Percentiles rank a stretch among this genome's conserved stretches.
phyloP scores from a whole-genome alignment of 2,888 invertebrate genomes.

The Xylota sylvarum region DNA sequence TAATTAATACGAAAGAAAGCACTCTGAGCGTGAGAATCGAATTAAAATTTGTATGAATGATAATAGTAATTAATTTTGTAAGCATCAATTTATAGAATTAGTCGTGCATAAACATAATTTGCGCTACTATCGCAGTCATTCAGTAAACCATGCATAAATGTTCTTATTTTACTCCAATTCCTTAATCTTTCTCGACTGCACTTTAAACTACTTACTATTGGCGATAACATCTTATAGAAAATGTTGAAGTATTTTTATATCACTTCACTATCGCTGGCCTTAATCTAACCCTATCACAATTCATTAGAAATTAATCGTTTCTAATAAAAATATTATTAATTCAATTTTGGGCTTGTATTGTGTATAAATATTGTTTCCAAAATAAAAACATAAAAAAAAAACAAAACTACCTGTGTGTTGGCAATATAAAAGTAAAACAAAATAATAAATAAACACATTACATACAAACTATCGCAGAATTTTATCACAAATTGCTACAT shows the following conservation, averaged over 20 bases:
- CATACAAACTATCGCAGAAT: too few species aligned
- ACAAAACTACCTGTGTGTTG: not conserved
- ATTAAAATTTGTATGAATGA: not conserved
- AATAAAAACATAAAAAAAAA: not conserved
- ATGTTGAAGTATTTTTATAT: not conserved
- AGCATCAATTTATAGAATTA: too few species aligned
- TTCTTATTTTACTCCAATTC: not conserved
- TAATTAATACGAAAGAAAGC: not conserved
- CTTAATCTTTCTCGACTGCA: not conserved
- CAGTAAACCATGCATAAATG: not conserved
- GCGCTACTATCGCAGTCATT: not conserved
- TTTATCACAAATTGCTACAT: constrained; percentile 1
- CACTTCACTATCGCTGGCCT: not conserved
- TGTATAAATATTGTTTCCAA: not conserved
- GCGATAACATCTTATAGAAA: not conserved
- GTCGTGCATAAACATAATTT: not conserved
- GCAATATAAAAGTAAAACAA: not conserved
- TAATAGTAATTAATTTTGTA: not conserved
- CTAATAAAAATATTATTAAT: not conserved
- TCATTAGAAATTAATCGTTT: not conserved
- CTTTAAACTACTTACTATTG: not conserved
- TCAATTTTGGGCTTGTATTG: not conserved
- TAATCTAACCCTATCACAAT: not conserved
- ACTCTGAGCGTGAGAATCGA: not conserved
- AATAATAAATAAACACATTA: not conserved